Percentiles rank a stretch among this genome's conserved stretches.
Conservation (phyloP, 2,797 vertebrate genomes). For the Ptychadena robeensis region DNA sequence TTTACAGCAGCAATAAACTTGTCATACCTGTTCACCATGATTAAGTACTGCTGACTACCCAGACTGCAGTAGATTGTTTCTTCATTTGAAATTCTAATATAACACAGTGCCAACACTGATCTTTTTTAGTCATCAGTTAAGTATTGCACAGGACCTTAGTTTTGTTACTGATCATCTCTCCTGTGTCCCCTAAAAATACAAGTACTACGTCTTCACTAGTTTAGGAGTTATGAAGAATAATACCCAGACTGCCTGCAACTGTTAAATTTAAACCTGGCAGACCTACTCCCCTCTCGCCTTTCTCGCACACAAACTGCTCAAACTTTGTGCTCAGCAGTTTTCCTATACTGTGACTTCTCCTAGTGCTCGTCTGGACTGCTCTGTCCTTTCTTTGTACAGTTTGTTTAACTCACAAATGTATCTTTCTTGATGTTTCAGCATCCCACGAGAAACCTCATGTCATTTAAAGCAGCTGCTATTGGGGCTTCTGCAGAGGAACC, state of each 20-base stretch:
- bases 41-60: neutral
- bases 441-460: conserved; percentile 91
- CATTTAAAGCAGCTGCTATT: conserved; percentile 87
- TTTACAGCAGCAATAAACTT: neutral
- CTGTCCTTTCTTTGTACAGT: conserved; percentile 15
- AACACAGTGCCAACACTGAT: neutral
- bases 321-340: conserved; percentile 52
- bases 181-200: neutral
- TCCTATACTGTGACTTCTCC: conserved; percentile 37
- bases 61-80: neutral
- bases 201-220: neutral
- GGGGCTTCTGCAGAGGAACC: conserved; percentile 88
- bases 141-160: neutral
- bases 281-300: conserved; percentile 47
- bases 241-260: conserved; percentile 38
- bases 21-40: neutral
- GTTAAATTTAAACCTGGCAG: conserved; percentile 60
- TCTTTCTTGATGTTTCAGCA: conserved; percentile 73
- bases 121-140: neutral
- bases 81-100: neutral
- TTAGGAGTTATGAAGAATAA: conserved; percentile 40
- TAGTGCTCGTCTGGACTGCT: neutral
- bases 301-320: conserved; percentile 39
- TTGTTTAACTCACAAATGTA: conserved; percentile 53
- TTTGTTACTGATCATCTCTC: neutral